A percentile compares a stretch with the other conserved stretches of the same genome.
phyloP scores from a whole-genome alignment of 2,113 vertebrate species.

The Raphicerus campestris region DNA sequence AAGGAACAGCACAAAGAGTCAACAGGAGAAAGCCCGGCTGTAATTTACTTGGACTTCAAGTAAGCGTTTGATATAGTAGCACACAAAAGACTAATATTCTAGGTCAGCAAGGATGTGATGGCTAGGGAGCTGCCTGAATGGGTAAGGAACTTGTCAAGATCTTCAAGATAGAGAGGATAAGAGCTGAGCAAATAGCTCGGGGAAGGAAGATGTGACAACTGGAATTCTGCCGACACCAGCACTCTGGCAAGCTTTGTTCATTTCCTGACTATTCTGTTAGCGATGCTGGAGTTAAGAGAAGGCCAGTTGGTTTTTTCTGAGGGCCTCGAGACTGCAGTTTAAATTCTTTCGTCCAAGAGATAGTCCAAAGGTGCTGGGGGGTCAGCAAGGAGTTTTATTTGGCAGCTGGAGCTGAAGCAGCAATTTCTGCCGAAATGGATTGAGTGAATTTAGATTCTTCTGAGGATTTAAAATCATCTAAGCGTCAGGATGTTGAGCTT shows the following conservation, averaged over 20 bases:
- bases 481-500: background rate
- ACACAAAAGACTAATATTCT: slow-evolving; percentile 37
- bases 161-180: background rate
- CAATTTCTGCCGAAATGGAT: background rate
- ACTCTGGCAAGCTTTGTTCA: background rate
- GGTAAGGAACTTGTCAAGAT: background rate
- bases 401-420: slow-evolving; percentile 16
- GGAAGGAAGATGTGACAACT: background rate
- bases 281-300: background rate
- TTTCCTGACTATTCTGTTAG: background rate
- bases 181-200: background rate
- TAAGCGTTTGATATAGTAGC: background rate
- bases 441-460: background rate
- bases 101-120: slow-evolving; percentile 24
- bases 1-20: background rate
- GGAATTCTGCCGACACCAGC: background rate
- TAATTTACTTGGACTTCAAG: slow-evolving; percentile 51
- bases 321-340: background rate
- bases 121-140: background rate
- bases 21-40: background rate
- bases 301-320: background rate
- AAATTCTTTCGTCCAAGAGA: background rate
- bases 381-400: slow-evolving; percentile 2
- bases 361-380: background rate
- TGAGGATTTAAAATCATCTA: background rate